A percentile compares a stretch with the other conserved stretches of the same genome.
Evolutionary conservation across 2,888 invertebrate species (phyloP).

Genomic region (Tuta absoluta): DNA sequence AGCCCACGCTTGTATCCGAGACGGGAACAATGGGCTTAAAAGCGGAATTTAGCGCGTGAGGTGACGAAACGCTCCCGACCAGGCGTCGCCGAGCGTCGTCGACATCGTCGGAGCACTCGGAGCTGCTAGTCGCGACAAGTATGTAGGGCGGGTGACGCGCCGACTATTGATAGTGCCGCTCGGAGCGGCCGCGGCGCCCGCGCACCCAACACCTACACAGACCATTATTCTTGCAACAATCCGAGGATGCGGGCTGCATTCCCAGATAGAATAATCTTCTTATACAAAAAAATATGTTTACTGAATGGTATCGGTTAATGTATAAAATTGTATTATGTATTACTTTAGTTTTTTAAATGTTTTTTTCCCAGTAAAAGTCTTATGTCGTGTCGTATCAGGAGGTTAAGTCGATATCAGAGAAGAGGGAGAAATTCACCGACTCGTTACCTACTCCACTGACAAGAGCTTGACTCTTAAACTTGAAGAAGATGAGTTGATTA

Average conservation of each 20-base stretch:
- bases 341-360: no score
- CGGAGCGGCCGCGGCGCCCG: constrained; percentile 25
- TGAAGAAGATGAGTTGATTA: neutral
- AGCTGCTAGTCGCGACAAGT: constrained; percentile 44
- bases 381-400: no score
- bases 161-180: constrained; percentile 66
- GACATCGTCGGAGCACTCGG: constrained; percentile 48
- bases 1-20: constrained; percentile 35
- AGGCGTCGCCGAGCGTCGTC: constrained; percentile 41
- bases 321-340: no score
- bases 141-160: constrained; percentile 69
- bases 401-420: no score
- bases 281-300: no score
- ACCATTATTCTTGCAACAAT: constrained; percentile 27
- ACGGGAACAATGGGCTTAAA: constrained; percentile 60
- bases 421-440: no score
- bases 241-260: constrained; percentile 9
- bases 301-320: no score
- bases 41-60: constrained; percentile 66
- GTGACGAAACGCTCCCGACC: constrained; percentile 64
- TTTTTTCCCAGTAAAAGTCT: no score
- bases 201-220: constrained; percentile 37
- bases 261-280: neutral
- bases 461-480: no score
- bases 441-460: no score